Evolutionary conservation across 2,113 vertebrate species (phyloP).

Genomic region (Himantopus leucocephalus): DNA sequence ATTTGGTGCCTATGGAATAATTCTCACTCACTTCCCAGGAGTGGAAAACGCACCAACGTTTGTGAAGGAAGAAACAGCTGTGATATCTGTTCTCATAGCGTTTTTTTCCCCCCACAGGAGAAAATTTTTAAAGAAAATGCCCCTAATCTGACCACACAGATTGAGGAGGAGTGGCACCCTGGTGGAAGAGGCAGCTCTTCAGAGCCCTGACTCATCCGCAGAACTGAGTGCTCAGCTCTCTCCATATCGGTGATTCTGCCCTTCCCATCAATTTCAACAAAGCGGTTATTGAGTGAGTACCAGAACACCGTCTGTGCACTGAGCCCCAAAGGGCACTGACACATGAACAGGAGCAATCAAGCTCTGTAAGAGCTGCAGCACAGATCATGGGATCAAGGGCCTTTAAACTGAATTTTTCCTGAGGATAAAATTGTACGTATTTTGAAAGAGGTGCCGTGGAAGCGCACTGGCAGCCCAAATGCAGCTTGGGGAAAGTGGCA

Average conservation of each 20-base stretch:
- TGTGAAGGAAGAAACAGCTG: neutral
- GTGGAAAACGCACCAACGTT: neutral
- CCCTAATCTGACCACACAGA: neutral
- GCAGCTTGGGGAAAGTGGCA: rapidly evolving
- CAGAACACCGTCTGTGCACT: rapidly evolving
- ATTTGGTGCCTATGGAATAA: neutral
- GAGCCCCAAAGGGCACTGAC: neutral
- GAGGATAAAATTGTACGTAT: neutral
- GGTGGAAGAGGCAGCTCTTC: neutral
- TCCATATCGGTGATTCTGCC: too few relatives aligned
- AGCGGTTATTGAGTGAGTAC: neutral
- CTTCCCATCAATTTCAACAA: neutral
- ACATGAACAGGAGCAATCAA: neutral
- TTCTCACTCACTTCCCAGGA: neutral
- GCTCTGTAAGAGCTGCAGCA: neutral
- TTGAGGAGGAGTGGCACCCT: neutral
- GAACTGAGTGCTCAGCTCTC: neutral
- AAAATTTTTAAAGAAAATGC: neutral
- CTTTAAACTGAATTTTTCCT: neutral
- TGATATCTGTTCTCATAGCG: neutral
- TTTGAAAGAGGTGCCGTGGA: neutral
- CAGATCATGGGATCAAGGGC: neutral
- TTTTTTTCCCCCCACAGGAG: neutral
- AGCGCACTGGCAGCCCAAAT: neutral
- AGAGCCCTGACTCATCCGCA: too few relatives aligned